A percentile compares a stretch with the other conserved stretches of the same genome.
phyloP scores from a whole-genome alignment of 2,888 invertebrate species.

The Gisinianus flammeolus region DNA sequence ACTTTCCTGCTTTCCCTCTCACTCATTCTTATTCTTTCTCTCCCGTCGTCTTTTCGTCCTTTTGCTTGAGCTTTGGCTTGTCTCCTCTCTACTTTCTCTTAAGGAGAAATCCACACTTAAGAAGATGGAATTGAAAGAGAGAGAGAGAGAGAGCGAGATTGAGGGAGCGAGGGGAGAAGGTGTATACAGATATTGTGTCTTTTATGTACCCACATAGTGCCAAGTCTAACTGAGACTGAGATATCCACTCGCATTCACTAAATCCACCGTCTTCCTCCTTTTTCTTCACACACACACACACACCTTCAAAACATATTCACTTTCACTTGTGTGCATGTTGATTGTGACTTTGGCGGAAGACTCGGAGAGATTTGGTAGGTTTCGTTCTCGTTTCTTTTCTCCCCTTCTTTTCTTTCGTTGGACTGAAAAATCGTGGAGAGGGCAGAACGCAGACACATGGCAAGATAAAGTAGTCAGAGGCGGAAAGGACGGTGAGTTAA shows the following conservation, averaged over 20 bases:
- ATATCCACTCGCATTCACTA: too few relatives aligned
- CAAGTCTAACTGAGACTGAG: too few relatives aligned
- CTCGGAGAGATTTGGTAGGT: too few relatives aligned
- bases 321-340: too few relatives aligned
- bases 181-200: too few relatives aligned
- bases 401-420: neutral
- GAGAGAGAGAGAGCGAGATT: neutral
- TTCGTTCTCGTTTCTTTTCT: too few relatives aligned
- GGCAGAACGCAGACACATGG: neutral
- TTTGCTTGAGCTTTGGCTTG: neutral
- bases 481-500: neutral
- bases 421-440: slow-evolving; percentile 15
- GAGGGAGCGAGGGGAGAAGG: neutral
- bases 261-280: too few relatives aligned
- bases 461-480: neutral
- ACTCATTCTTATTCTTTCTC: neutral
- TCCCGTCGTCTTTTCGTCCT: neutral
- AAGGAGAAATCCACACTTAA: neutral
- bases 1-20: too few relatives aligned
- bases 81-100: neutral
- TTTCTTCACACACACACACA: too few relatives aligned
- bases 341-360: neutral
- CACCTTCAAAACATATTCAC: too few relatives aligned
- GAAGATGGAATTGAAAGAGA: neutral
- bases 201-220: too few relatives aligned